These are phyloP conservation scores for Semibalanus balanoides DNA, from an alignment of 1,140 invertebrate species.

Conservation along the genomic window DNA sequence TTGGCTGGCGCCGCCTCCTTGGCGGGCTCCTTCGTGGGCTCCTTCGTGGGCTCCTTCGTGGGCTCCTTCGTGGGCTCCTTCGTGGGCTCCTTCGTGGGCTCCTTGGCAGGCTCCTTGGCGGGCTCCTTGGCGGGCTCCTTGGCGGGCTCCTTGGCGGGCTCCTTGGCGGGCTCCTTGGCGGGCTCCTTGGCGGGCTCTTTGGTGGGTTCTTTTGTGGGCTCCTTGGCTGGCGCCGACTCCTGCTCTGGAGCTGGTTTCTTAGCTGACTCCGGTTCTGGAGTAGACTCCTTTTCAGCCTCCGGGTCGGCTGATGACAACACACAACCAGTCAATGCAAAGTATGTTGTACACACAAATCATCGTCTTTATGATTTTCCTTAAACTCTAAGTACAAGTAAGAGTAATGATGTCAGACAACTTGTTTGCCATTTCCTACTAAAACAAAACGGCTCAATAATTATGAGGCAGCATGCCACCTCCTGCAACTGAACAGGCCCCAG, in stretches of 20 bases:
- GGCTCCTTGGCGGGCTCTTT: constrained; percentile 6
- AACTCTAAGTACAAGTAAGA: no score
- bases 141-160: background rate
- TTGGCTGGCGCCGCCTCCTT: constrained; percentile 5
- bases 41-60: background rate
- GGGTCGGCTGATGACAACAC: background rate
- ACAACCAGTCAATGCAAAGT: no score
- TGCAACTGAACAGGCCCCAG: no score
- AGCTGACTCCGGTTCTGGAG: constrained; percentile 1
- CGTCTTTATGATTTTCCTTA: no score
- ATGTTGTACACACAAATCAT: no score
- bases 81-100: no score
- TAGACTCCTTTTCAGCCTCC: constrained; percentile 1
- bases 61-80: no score
- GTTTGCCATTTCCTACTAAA: no score
- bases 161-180: background rate
- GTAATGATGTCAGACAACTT: no score
- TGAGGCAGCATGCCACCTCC: no score
- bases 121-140: background rate
- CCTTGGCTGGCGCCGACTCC: background rate
- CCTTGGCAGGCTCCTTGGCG: background rate
- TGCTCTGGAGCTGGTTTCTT: background rate
- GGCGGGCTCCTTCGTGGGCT: constrained; percentile 1
- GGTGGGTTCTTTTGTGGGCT: background rate
- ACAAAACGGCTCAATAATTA: no score